These are phyloP conservation scores for Drosophila navojoa DNA, from an alignment of 1,140 invertebrate species.

Conservation along the genomic window DNA sequence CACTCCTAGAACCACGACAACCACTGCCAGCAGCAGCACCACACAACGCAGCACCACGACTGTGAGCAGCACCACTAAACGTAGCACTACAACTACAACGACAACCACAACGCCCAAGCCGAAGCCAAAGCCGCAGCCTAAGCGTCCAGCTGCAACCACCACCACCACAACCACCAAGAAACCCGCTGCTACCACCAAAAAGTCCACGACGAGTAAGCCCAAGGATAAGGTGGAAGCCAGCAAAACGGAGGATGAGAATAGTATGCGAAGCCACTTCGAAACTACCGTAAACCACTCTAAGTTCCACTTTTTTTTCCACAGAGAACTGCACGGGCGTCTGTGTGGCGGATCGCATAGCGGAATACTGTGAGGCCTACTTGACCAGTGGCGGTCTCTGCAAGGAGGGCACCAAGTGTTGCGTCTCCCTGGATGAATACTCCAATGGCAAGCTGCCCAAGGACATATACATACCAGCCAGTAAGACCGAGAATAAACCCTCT, in stretches of 20 bases:
- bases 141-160: constrained; percentile 75
- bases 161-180: constrained; percentile 75
- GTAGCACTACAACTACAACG: constrained; percentile 79
- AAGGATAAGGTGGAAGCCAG: constrained; percentile 63
- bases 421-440: constrained; percentile 89
- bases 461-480: constrained; percentile 87
- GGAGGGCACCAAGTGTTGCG: constrained; percentile 89
- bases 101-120: constrained; percentile 70
- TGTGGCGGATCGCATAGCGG: constrained; percentile 90
- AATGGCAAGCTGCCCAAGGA: constrained; percentile 88
- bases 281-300: background rate
- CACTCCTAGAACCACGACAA: constrained; percentile 66
- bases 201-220: constrained; percentile 52
- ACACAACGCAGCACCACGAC: constrained; percentile 79
- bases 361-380: constrained; percentile 93
- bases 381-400: constrained; percentile 89
- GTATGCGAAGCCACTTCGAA: constrained; percentile 33
- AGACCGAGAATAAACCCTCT: constrained; percentile 19
- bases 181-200: constrained; percentile 70
- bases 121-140: constrained; percentile 73
- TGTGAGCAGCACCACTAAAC: constrained; percentile 66
- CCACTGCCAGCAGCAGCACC: constrained; percentile 61
- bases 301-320: background rate
- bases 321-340: constrained; percentile 91
- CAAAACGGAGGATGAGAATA: constrained; percentile 60